phyloP scores from a whole-genome alignment of 2,888 invertebrate genomes.

The Zhuqinia jingwanae region DNA sequence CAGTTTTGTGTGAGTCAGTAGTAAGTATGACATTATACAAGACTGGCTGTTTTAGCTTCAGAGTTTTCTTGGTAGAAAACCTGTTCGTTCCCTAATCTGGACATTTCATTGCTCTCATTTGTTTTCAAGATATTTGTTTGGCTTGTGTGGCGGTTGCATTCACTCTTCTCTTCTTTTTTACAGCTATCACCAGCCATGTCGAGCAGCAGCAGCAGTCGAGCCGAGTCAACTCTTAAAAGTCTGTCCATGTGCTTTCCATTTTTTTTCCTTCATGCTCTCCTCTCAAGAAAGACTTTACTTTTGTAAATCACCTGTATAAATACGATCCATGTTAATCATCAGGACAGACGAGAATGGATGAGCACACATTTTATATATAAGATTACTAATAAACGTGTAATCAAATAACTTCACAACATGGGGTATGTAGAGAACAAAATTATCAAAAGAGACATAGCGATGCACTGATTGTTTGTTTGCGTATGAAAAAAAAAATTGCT shows the following conservation, averaged over 20 bases:
- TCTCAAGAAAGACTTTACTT: not conserved
- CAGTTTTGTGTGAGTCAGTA: not conserved
- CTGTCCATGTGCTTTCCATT: constrained; percentile 6
- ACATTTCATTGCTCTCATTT: constrained; percentile 70
- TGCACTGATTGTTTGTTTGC: constrained; percentile 13
- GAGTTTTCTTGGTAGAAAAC: constrained; percentile 34
- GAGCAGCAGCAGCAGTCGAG: not conserved
- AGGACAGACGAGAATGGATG: constrained; percentile 16
- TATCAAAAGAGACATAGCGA: not conserved
- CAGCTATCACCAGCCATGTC: constrained; percentile 2
- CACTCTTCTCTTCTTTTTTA: not conserved
- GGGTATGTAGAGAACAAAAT: not conserved
- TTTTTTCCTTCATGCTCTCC: not conserved
- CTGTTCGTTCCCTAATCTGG: constrained; percentile 65
- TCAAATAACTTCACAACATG: constrained; percentile 64
- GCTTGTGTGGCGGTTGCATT: constrained; percentile 40
- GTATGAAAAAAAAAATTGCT: too few species aligned
- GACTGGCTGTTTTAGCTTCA: not conserved
- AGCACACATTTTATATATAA: constrained; percentile 38
- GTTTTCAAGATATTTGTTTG: constrained; percentile 59
- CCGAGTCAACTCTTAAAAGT: not conserved
- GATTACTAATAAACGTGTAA: constrained; percentile 62
- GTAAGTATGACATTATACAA: not conserved
- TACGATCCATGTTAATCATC: not conserved
- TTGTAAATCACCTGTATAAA: constrained; percentile 4